Base-by-base conservation (phyloP, 2,797 vertebrate genomes). In the Hafferia zeledoni region DNA sequence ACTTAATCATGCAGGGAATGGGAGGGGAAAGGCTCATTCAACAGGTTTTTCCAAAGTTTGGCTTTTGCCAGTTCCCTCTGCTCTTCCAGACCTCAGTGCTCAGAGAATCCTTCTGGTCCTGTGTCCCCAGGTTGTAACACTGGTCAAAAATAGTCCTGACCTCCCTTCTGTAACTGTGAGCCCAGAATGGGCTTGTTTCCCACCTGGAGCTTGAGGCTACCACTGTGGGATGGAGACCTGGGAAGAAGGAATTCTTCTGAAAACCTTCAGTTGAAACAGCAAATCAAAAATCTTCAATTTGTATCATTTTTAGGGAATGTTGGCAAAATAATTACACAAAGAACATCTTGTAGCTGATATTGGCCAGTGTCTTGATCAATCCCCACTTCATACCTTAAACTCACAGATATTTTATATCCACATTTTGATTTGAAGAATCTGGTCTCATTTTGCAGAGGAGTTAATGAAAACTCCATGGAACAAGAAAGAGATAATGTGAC, bases 31-130 rank as follows among this genome's bases (percentile, higher is more conserved):
- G 72, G 49, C 37, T 90, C n/a, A 8, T 75, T 57, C 46, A 55
- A 28, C 16, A 52, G 12, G 8, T 39, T 59, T 70, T 44, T 30
- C 47, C 17, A 2, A 56, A 37, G 14, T n/a, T 61, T 75, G 47
- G 17, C 24, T 10, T 68, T 67, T 0, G 0, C 10, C 41, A 22
- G 1, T 7, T 27, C 5, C 17, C 63, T 35, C 19, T 74, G 47
- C 27, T 43, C 22, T 60, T 39, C 37, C 39, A 65, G 22, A 30
- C 46, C 33, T 41, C 1, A 0, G 19, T 13, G 44, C 27, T 60
- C 7, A 6, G 25, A 44, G n/a, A 5, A 2, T 24, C n/a, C 1
- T 8, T 2, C 2, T 20, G 28, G 7, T 35, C 11, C 23, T 70
- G 35, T 8, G 11, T 57, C n/a, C 22, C 12, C 27, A 41, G 5